Evolutionary conservation across 2,113 vertebrate genomes (phyloP).

Genomic region (Abramis brama): DNA sequence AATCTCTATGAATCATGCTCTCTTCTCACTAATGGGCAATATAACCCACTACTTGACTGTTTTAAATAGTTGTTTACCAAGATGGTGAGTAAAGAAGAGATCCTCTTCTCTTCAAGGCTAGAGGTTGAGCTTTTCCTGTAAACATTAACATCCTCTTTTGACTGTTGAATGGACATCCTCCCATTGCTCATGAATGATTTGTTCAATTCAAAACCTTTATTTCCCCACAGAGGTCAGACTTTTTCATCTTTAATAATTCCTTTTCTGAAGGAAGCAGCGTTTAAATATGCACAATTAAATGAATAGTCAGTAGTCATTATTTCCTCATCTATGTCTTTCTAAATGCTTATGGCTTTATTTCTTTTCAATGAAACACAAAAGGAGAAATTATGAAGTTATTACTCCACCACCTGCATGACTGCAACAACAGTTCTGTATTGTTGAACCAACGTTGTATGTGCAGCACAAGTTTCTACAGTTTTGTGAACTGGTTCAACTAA

Average conservation of each 20-base stretch:
- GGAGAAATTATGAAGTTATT: neutral
- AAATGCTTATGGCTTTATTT: neutral
- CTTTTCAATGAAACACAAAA: neutral
- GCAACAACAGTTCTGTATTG: neutral
- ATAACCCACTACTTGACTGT: slow-evolving; percentile 29
- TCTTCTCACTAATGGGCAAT: slow-evolving; percentile 28
- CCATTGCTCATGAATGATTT: neutral
- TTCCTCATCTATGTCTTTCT: no score
- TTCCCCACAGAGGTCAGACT: slow-evolving; percentile 20
- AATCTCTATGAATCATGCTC: slow-evolving; percentile 23
- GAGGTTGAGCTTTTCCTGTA: neutral
- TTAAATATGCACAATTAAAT: neutral
- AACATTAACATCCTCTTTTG: slow-evolving; percentile 22
- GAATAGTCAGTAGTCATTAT: neutral
- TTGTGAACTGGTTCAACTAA: neutral
- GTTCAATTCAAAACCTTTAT: slow-evolving; percentile 29
- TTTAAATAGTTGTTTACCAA: slow-evolving; percentile 32
- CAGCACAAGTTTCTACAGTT: neutral
- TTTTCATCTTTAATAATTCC: neutral
- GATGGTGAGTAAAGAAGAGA: slow-evolving; percentile 25
- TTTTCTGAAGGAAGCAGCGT: neutral
- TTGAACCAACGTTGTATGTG: neutral
- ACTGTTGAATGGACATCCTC: slow-evolving; percentile 8
- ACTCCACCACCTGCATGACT: neutral
- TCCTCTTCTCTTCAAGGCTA: slow-evolving; percentile 26